Evolutionary conservation across 2,113 vertebrate species (phyloP), one percentile per base, ranked within the genome.

Genomic region (Phalacrocorax pelagicus): DNA sequence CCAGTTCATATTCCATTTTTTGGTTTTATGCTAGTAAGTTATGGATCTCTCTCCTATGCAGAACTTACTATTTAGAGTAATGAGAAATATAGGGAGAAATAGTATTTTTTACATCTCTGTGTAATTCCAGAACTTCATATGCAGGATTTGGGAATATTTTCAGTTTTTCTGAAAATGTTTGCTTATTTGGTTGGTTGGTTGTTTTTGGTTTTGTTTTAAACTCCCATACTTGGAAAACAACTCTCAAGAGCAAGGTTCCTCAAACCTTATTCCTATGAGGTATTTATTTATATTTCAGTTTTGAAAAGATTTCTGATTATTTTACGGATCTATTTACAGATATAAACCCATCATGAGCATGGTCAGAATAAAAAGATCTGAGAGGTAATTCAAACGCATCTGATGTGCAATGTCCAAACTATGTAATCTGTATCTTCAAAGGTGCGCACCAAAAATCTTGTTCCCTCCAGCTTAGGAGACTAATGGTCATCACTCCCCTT

Each of bases 401-500:
- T 66, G 40, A 46, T 40, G 3, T 0, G 0, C 8, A 19, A 5
- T 42, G 15, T 86, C 24, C 15, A 47, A 77, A 86, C 65, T 34
- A 26, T 9, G 4, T 61, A 46, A 75, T 79, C 69, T 23, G 6
- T 49, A 2, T 44, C 14, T 82, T 79, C 51, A 63, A 6, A 79
- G 13, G 7, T 54, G 14, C 15, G 40, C 8, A 38, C 15, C 29
- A 26, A 10, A 42, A 5, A 86, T 62, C 16, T 70, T 81, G 8
- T 81, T 51, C 18, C 15, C 38, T 20, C 8, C 38, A 34, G 3
- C 3, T 58, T 58, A 81, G 51, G 54, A 81, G 11, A 78, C 12
- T 6, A 57, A 2, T 12, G 12, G 12, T 36, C 26, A 29, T 34
- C 9, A 12, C 11, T n/a, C 27, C 15, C 3, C 1, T 11, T 44